These are phyloP conservation scores for Smithornis capensis DNA, from an alignment of 2,113 vertebrate genomes.

Conservation along the genomic window DNA sequence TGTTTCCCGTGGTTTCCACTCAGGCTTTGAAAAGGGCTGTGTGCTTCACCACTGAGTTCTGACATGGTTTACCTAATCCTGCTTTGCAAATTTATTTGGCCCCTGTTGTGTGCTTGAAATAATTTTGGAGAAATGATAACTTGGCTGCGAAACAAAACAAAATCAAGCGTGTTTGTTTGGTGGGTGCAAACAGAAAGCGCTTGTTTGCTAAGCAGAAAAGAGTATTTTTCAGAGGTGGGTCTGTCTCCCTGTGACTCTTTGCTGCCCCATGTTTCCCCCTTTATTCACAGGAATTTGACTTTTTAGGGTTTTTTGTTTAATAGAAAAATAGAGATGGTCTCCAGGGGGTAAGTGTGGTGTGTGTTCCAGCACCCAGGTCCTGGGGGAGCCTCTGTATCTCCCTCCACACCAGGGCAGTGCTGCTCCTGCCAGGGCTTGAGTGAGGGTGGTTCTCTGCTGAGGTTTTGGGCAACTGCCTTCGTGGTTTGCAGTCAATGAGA, in stretches of 20 bases:
- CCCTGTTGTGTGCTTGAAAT: not conserved
- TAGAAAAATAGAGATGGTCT: not conserved
- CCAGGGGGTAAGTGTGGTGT: not conserved
- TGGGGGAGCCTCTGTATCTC: not conserved
- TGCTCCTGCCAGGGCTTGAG: not conserved
- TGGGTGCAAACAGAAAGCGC: not conserved
- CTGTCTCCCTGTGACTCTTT: not conserved
- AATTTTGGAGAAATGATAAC: not conserved
- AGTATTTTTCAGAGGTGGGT: not conserved
- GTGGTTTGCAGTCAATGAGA: constrained; percentile 6
- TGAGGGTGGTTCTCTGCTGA: not conserved
- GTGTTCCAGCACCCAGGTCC: not conserved
- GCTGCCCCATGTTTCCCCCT: not conserved
- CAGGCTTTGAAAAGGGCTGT: not conserved
- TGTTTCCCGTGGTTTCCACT: not conserved
- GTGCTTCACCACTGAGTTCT: not conserved
- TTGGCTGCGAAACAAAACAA: constrained; percentile 11
- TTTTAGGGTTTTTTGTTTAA: not conserved
- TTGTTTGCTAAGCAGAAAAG: not conserved
- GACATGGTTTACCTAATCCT: not conserved
- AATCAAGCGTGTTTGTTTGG: constrained; percentile 20
- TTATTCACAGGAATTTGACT: not conserved
- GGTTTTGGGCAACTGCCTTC: constrained; percentile 27
- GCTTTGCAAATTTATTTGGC: constrained; percentile 20
- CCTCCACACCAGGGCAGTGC: not conserved